Evolutionary conservation across 2,113 vertebrate genomes (phyloP).

Genomic region (Arvicanthis niloticus): DNA sequence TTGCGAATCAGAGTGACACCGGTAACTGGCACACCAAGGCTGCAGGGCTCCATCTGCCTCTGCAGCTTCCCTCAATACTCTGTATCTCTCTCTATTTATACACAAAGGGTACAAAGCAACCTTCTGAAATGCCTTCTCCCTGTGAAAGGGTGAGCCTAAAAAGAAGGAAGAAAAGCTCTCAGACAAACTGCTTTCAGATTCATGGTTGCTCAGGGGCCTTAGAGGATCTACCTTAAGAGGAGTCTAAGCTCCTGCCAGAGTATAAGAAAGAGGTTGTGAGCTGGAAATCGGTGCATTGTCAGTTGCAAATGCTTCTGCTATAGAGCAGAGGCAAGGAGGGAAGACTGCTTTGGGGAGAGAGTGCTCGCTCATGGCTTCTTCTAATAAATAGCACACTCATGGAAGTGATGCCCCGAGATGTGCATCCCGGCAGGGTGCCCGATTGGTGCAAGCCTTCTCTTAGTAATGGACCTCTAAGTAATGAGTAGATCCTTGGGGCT

Average conservation of each 20-base stretch:
- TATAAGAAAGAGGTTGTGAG: background rate
- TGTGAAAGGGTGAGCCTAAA: background rate
- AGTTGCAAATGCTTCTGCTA: background rate
- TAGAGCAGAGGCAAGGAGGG: background rate
- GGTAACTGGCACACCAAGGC: too few relatives aligned
- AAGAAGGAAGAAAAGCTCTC: background rate
- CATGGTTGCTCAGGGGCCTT: background rate
- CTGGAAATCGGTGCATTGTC: background rate
- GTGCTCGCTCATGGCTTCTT: too few relatives aligned
- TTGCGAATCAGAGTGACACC: background rate
- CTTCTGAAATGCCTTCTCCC: conserved; percentile 45
- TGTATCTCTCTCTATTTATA: background rate
- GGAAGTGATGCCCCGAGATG: background rate
- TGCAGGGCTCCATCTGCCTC: background rate
- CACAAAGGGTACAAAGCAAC: conserved; percentile 18
- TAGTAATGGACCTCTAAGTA: background rate
- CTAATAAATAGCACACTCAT: background rate
- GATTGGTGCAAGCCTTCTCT: background rate
- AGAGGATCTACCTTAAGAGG: conserved; percentile 53
- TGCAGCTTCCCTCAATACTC: accelerated
- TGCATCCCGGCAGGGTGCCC: accelerated
- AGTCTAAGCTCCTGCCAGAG: conserved; percentile 44
- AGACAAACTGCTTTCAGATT: conserved; percentile 63
- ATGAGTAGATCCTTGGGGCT: background rate
- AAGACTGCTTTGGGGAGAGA: background rate